phyloP scores from a whole-genome alignment of 2,797 vertebrate species.

The Anas bernieri region DNA sequence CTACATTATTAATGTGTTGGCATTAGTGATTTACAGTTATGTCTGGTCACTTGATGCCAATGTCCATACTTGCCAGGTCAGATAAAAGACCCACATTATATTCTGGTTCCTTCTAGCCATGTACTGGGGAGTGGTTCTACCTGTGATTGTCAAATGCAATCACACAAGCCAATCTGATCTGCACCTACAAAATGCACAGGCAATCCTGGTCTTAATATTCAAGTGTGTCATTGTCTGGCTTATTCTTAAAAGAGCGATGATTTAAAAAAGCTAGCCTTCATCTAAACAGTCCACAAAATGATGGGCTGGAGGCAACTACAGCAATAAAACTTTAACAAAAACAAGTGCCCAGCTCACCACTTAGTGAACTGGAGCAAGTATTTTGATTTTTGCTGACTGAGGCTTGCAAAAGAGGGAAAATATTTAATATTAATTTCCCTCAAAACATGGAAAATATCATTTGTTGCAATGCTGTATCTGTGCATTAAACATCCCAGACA shows the following conservation, averaged over 20 bases:
- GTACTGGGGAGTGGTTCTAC: neutral
- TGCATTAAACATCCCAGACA: neutral
- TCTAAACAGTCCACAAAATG: neutral
- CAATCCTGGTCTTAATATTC: neutral
- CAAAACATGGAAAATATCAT: neutral
- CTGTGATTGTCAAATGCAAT: neutral
- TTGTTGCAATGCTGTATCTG: neutral
- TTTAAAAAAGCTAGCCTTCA: neutral
- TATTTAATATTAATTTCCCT: neutral
- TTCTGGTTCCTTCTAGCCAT: neutral
- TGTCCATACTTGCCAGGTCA: neutral
- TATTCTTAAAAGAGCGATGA: neutral
- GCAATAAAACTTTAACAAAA: neutral
- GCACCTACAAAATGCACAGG: neutral
- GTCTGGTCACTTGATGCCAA: accelerated
- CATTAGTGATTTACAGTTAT: neutral
- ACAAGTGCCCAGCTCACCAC: neutral
- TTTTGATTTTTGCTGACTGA: neutral
- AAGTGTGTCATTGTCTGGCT: neutral
- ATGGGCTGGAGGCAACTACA: neutral
- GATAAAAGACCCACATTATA: accelerated
- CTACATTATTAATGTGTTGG: accelerated
- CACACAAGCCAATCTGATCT: neutral
- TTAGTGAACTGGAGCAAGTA: neutral
- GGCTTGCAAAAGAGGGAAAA: neutral